Conservation (phyloP, 2,797 vertebrate species). For the Coregonus sp. region DNA sequence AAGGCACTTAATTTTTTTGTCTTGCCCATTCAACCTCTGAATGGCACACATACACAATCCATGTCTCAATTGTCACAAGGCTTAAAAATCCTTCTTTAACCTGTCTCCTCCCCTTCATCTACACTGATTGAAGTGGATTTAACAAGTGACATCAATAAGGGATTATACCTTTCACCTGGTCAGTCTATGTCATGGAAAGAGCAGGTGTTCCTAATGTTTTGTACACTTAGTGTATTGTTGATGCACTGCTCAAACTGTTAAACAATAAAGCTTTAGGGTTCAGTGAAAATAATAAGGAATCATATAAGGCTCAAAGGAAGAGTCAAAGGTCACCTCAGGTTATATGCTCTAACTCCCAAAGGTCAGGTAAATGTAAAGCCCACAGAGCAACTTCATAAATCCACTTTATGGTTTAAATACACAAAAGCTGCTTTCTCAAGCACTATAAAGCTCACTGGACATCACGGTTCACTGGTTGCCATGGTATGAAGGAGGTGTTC, state of each 20-base stretch:
- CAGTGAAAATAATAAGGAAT: neutral
- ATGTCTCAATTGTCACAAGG: too few relatives aligned
- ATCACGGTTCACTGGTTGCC: constrained; percentile 2
- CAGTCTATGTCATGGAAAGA: too few relatives aligned
- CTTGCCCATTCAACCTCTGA: too few relatives aligned
- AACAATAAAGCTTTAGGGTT: neutral
- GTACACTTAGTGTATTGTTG: neutral
- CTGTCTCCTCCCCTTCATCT: too few relatives aligned
- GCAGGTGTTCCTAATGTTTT: neutral
- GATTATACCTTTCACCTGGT: too few relatives aligned
- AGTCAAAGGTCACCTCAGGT: neutral
- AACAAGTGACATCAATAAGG: too few relatives aligned
- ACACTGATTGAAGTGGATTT: too few relatives aligned
- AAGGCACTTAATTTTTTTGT: too few relatives aligned
- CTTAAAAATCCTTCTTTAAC: too few relatives aligned
- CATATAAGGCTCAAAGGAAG: neutral
- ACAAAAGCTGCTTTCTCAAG: constrained; percentile 5
- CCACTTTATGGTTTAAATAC: constrained; percentile 15
- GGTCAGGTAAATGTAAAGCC: neutral
- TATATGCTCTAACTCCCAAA: neutral
- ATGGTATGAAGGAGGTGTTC: neutral
- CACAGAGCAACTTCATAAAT: constrained; percentile 6
- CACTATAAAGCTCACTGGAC: constrained; percentile 1
- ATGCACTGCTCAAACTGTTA: neutral
- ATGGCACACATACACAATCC: too few relatives aligned